Percentiles rank a stretch among this genome's conserved stretches.
phyloP scores from a whole-genome alignment of 2,888 invertebrate genomes.

The Neoitamus cyanurus region DNA sequence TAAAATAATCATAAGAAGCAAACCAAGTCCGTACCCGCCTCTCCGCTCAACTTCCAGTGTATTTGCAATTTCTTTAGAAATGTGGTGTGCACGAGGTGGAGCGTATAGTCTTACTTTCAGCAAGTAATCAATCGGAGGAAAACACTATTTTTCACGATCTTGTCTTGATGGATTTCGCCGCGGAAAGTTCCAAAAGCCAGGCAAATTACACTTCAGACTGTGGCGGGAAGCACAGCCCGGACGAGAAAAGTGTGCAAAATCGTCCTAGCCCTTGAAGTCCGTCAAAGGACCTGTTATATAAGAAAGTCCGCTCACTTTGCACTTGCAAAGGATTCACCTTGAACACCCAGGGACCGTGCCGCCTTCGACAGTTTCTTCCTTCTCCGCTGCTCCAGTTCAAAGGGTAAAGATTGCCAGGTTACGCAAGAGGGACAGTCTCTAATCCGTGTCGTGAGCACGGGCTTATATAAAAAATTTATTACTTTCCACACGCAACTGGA shows the following conservation, averaged over 20 bases:
- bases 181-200: background rate
- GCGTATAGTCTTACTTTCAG: background rate
- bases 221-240: background rate
- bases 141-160: constrained; percentile 20
- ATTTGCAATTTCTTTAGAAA: background rate
- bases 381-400: background rate
- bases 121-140: constrained; percentile 17
- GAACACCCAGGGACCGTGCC: background rate
- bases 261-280: constrained; percentile 7
- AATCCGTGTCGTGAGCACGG: constrained; percentile 17
- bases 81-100: background rate
- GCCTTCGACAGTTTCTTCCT: constrained; percentile 16
- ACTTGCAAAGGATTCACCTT: constrained; percentile 33
- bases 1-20: background rate
- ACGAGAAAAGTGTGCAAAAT: background rate
- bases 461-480: constrained; percentile 17
- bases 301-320: background rate
- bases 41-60: background rate
- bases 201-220: background rate
- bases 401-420: background rate
- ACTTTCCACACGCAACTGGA: constrained; percentile 24
- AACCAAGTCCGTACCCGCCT: background rate
- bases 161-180: constrained; percentile 25
- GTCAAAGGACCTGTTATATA: background rate
- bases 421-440: constrained; percentile 13